These are phyloP conservation scores for Gila orcuttii DNA, from an alignment of 2,113 vertebrate species.

Conservation along the genomic window DNA sequence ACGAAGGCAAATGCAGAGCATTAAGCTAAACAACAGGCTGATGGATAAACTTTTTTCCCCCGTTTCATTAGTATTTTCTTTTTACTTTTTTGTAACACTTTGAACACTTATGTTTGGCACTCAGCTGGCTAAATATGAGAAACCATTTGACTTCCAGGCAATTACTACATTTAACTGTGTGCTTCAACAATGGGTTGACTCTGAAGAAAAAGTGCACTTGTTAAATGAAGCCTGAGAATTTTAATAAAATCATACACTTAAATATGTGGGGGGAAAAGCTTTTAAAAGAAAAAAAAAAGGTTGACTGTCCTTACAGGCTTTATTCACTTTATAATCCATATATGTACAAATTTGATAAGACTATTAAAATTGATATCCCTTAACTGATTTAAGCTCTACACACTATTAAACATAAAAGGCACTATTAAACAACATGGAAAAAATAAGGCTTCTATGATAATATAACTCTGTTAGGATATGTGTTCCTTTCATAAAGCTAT, in stretches of 20 bases:
- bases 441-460: not conserved
- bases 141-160: conserved; percentile 35
- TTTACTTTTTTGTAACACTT: not conserved
- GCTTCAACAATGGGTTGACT: not conserved
- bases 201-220: not conserved
- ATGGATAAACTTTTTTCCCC: conserved; percentile 15
- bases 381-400: not conserved
- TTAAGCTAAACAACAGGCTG: conserved; percentile 2
- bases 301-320: not conserved
- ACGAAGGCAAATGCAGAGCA: conserved; percentile 17
- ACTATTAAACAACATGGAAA: not conserved
- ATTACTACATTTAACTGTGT: not conserved
- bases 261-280: not conserved
- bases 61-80: conserved; percentile 9
- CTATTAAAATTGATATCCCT: not conserved
- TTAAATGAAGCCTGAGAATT: conserved; percentile 6
- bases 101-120: conserved; percentile 13
- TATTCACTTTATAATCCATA: conserved; percentile 4
- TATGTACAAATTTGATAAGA: not conserved
- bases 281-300: not conserved
- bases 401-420: too few relatives aligned
- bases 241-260: not conserved
- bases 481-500: not conserved
- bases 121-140: not conserved
- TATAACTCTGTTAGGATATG: not conserved